Evolutionary conservation across 2,797 vertebrate genomes (phyloP), one percentile per base, ranked within the genome.

Genomic region (Xerus rutilus): DNA sequence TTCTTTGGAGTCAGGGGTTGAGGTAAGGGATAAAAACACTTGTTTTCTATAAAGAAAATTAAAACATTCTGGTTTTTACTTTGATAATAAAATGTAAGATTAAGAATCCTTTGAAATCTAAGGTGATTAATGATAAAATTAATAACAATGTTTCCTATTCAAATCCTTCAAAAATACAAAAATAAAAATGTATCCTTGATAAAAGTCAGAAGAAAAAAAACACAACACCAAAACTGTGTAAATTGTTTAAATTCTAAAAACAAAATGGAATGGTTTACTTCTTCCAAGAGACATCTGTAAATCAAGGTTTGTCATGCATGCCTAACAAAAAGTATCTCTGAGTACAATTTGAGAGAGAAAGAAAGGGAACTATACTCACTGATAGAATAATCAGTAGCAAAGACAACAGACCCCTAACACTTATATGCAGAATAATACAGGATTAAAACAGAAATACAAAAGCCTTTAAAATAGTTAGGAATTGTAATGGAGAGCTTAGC

Each of bases 1-100:
- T 95, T 93, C 70, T 28, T 3, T 5, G 10, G 28, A 6, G 13
- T 2, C 0, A 3, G 10, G 10, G 2, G 14, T 9, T 43, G 7
- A 43, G 23, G 3, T 81, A n/a, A 82, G 30, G 13, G 35, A 4
- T 77, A 90, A 92, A 92, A 86, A 83, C 85, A 52, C n/a, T 79
- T 65, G n/a, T 21, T 28, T 93, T 92, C 73, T 84, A 45, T 94
- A 78, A 86, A 89, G 88, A 93, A 84, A 91, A 85, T 45, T 49
- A 49, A 57, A 88, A 84, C 39, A 43, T 21, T 62, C 11, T 79
- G 20, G 64, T 88, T 78, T 93, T 94, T 86, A 73, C 20, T 93
- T 96, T 70, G 67, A 65, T 83, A 89, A 32, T 86, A 82, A 59
- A 95, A 78, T 89, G 62, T 91, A 91, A 81, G 32, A 85, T 92